phyloP scores from a whole-genome alignment of 2,797 vertebrate species.

The Phataginus tricuspis region DNA sequence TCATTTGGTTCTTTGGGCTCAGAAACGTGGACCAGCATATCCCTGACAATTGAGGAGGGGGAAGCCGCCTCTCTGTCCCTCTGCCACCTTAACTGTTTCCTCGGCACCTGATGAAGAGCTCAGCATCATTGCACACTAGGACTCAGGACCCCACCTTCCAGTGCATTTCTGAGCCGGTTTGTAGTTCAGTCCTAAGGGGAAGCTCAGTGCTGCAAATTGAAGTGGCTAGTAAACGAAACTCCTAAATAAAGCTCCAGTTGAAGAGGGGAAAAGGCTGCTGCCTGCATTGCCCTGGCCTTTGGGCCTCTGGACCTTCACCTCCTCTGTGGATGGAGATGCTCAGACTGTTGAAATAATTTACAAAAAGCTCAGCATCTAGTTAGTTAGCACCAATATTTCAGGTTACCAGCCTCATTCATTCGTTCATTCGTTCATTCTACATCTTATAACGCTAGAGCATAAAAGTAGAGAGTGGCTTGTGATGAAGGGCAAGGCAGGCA shows the following conservation, averaged over 20 bases:
- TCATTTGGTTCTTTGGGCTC: neutral
- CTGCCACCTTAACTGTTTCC: neutral
- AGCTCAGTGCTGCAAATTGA: neutral
- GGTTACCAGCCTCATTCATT: neutral
- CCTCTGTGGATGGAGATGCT: neutral
- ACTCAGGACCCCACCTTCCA: neutral
- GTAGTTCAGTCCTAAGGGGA: neutral
- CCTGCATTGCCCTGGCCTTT: neutral
- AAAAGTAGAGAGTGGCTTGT: neutral
- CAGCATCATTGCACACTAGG: neutral
- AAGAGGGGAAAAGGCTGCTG: neutral
- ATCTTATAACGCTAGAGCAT: neutral
- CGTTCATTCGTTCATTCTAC: neutral
- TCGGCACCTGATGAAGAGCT: neutral
- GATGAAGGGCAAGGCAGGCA: neutral
- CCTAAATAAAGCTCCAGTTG: neutral
- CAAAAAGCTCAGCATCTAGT: neutral
- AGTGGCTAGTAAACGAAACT: neutral
- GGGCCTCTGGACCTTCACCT: neutral
- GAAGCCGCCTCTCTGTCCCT: neutral
- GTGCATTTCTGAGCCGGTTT: neutral
- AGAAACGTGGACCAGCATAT: neutral
- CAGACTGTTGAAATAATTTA: neutral
- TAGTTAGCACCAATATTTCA: neutral
- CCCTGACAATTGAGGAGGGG: neutral